Evolutionary conservation across 2,797 vertebrate genomes (phyloP).

Genomic region (Aulostomus chinensis): DNA sequence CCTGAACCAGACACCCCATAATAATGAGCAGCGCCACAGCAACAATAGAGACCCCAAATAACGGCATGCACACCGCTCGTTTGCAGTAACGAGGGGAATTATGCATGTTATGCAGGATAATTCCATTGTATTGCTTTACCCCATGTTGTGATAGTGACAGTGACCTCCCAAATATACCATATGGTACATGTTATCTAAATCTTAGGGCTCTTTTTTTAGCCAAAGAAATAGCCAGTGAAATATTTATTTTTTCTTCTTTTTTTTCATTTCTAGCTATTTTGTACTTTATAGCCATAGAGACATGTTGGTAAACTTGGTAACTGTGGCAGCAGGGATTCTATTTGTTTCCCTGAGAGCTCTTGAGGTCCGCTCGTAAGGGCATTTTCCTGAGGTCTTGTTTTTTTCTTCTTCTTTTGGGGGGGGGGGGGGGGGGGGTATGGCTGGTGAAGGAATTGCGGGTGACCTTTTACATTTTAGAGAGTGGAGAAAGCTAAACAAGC

Average conservation of each 20-base stretch:
- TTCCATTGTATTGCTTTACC: constrained; percentile 62
- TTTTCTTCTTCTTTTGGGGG: constrained; percentile 41
- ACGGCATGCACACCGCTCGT: constrained; percentile 48
- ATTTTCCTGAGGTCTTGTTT: constrained; percentile 67
- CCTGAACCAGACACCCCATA: constrained; percentile 79
- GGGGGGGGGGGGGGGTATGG: no score
- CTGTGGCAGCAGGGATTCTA: constrained; percentile 70
- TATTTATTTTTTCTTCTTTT: no score
- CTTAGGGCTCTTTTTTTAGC: constrained; percentile 27
- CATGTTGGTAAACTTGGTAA: constrained; percentile 81
- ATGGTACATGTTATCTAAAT: constrained; percentile 45
- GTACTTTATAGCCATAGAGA: constrained; percentile 80
- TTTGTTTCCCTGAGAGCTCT: constrained; percentile 73
- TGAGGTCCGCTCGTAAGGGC: constrained; percentile 56
- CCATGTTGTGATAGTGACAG: constrained; percentile 45
- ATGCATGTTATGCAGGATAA: constrained; percentile 69
- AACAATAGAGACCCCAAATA: constrained; percentile 74
- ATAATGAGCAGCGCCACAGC: constrained; percentile 74
- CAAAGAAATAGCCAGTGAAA: constrained; percentile 40
- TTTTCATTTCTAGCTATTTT: constrained; percentile 63
- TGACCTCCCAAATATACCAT: constrained; percentile 62
- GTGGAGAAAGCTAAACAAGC: constrained; percentile 73
- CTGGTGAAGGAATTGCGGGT: constrained; percentile 54
- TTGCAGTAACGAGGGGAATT: constrained; percentile 65
- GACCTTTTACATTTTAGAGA: constrained; percentile 77